Conservation (phyloP, 2,113 vertebrate species). For the Aegotheles bennettii region DNA sequence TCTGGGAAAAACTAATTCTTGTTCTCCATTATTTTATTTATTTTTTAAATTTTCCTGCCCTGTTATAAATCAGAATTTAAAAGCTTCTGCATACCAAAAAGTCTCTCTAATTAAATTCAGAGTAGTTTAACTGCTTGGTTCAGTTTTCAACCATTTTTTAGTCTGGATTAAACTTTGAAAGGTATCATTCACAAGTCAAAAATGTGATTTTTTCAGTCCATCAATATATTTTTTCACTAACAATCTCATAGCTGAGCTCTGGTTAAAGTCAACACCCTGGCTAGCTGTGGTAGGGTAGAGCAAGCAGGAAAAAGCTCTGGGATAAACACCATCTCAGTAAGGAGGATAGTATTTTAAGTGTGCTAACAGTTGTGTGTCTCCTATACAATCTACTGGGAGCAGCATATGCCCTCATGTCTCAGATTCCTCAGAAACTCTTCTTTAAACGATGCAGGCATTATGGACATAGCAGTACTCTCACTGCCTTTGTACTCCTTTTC, state of each 20-base stretch:
- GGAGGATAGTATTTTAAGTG: not conserved
- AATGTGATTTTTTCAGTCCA: not conserved
- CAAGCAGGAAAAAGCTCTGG: not conserved
- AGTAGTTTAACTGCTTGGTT: not conserved
- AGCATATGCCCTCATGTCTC: accelerated
- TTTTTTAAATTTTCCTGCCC: not conserved
- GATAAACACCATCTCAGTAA: not conserved
- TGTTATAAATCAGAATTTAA: not conserved
- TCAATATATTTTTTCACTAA: not conserved
- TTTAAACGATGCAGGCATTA: not conserved
- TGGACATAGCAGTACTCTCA: not conserved
- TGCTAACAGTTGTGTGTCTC: not conserved
- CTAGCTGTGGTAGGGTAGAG: not conserved
- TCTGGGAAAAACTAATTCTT: not conserved
- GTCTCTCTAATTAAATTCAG: not conserved
- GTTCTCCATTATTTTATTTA: not conserved
- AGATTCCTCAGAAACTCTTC: not conserved
- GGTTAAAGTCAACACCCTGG: not conserved
- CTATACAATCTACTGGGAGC: not conserved
- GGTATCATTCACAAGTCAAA: not conserved
- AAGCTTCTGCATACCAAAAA: not conserved
- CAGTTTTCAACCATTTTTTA: not conserved
- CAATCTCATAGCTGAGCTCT: not conserved
- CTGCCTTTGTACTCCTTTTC: not conserved
- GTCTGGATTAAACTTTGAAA: not conserved